phyloP scores from a whole-genome alignment of 2,888 invertebrate species.

The Capitulum mitella region DNA sequence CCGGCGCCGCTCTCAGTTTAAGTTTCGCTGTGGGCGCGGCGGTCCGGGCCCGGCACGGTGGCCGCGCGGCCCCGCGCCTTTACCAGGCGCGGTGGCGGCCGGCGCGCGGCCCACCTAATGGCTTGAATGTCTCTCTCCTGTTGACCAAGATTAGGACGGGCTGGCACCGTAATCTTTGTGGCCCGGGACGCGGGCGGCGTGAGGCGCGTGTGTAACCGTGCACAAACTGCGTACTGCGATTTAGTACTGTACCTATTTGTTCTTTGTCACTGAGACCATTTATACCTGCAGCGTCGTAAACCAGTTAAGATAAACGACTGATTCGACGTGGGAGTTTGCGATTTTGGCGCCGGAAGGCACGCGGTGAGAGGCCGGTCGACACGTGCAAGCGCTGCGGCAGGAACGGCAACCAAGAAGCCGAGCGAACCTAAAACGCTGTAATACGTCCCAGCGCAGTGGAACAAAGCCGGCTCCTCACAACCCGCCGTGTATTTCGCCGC shows the following conservation, averaged over 20 bases:
- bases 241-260: slow-evolving; percentile 25
- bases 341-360: too few relatives aligned
- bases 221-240: slow-evolving; percentile 1
- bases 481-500: too few relatives aligned
- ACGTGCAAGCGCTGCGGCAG: too few relatives aligned
- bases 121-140: not conserved
- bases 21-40: not conserved
- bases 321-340: not conserved
- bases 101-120: too few relatives aligned
- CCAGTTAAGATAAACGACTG: slow-evolving; percentile 19
- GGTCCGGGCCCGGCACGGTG: not conserved
- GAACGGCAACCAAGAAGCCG: too few relatives aligned
- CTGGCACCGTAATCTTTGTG: slow-evolving; percentile 14
- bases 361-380: too few relatives aligned
- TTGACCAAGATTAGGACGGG: slow-evolving; percentile 22
- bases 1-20: not conserved
- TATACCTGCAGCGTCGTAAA: not conserved
- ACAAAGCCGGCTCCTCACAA: too few relatives aligned
- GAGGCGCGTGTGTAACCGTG: not conserved
- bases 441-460: too few relatives aligned
- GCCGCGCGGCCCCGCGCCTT: not conserved
- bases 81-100: not conserved
- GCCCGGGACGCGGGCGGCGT: not conserved
- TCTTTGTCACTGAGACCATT: slow-evolving; percentile 24
- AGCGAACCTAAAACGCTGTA: too few relatives aligned